Percentiles rank a stretch among this genome's conserved stretches.
phyloP scores from a whole-genome alignment of 2,888 invertebrate species.

The Brenthis daphne region DNA sequence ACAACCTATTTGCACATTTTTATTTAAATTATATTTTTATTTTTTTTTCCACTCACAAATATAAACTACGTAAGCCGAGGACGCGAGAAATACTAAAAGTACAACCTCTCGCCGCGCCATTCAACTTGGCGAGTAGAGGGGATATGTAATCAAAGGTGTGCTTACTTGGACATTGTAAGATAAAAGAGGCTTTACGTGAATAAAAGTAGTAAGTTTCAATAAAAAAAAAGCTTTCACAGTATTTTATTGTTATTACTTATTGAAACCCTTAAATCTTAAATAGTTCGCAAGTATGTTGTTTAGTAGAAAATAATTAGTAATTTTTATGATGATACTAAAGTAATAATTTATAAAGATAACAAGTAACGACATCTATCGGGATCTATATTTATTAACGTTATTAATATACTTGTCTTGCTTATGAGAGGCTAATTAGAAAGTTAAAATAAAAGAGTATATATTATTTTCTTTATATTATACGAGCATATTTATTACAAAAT shows the following conservation, averaged over 20 bases:
- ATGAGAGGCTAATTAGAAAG: no score
- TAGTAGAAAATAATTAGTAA: background rate
- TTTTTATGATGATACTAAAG: background rate
- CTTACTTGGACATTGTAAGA: slow-evolving; percentile 25
- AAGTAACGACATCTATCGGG: slow-evolving; percentile 6
- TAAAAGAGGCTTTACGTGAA: slow-evolving; percentile 2
- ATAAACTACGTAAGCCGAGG: slow-evolving; percentile 55
- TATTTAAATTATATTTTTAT: slow-evolving; percentile 44
- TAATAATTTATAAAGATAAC: background rate
- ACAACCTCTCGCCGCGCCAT: slow-evolving; percentile 69
- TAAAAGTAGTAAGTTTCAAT: background rate
- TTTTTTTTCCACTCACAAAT: slow-evolving; percentile 21
- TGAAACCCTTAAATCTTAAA: background rate
- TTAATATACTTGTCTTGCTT: no score
- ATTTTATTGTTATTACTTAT: no score
- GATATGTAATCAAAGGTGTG: slow-evolving; percentile 50
- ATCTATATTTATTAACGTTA: no score
- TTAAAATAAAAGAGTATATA: no score
- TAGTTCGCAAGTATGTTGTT: background rate
- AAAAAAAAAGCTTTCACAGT: no score
- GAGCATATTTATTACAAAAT: no score
- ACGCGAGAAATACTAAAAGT: slow-evolving; percentile 62
- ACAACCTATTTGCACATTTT: slow-evolving; percentile 52
- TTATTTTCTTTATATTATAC: no score
- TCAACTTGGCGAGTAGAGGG: slow-evolving; percentile 66